Evolutionary conservation across 2,113 vertebrate genomes (phyloP), one percentile per base, ranked within the genome.

Genomic region (Lophura nycthemera): DNA sequence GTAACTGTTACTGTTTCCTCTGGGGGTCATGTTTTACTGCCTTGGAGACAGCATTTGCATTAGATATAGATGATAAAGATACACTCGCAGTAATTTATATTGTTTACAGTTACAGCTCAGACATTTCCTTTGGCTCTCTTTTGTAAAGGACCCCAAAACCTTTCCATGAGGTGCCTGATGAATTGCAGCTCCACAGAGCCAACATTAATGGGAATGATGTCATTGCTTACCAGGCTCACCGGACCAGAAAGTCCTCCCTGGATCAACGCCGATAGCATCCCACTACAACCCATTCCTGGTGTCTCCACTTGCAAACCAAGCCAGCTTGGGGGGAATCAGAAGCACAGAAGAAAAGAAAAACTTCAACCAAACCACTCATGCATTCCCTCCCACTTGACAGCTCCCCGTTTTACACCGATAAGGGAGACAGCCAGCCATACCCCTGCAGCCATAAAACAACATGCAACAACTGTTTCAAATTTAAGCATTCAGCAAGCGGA

Each of bases 41-140:
- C 54, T 81, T 87, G 72, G 85, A 86, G 77, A 77, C 86, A 90
- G n/a, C 21, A 86, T 93, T 93, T 93, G 59, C 63, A 88, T 92
- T 82, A 92, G 73, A 90, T 73, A 84, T 5, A 86, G 76, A 86
- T 90, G 65, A 72, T 30, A 74, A 83, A 78, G 57, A 86, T 22
- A 74, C 32, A 43, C 0, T 0, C 48, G 60, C 6, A 32, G 32
- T 60, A 72, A 84, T 85, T 92, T 75, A 69, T 4, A 50, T 24
- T 80, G 57, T 86, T 93, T 86, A 69, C 1, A 1, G 8, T 24
- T 74, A 42, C 32, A 65, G 63, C 59, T 61, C 66, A 84, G 57
- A 43, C 42, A 47, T 48, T 90, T 73, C 70, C 77, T 90, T 90
- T 77, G 54, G 59, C 48, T 59, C 32, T 4, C 1, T 69, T 45